Conservation (phyloP, 2,888 invertebrate species). For the Drosophila pseudotakahashii region DNA sequence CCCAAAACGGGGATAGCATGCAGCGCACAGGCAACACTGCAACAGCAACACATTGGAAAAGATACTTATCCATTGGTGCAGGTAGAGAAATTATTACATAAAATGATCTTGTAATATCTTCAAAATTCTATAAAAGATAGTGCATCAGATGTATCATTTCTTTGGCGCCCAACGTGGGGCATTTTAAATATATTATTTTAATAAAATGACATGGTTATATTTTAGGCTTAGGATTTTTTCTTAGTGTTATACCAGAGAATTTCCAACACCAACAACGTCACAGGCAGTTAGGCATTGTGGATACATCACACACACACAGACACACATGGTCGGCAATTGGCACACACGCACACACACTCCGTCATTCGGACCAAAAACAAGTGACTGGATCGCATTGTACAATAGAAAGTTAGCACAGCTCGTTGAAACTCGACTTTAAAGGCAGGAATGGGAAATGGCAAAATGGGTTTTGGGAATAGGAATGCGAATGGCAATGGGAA, state of each 20-base stretch:
- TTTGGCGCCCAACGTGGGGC: background rate
- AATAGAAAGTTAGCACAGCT: slow-evolving; percentile 62
- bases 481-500: slow-evolving; percentile 26
- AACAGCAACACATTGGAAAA: slow-evolving; percentile 17
- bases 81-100: background rate
- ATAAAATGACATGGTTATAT: too few relatives aligned
- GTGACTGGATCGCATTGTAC: slow-evolving; percentile 61
- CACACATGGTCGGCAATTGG: slow-evolving; percentile 26
- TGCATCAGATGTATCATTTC: too few relatives aligned
- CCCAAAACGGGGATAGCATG: slow-evolving; percentile 40
- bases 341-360: slow-evolving; percentile 30
- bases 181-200: too few relatives aligned
- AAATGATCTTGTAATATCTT: background rate
- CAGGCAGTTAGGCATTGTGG: slow-evolving; percentile 43
- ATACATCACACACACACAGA: slow-evolving; percentile 20
- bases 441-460: slow-evolving; percentile 36
- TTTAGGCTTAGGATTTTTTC: background rate
- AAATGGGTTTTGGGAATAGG: slow-evolving; percentile 24
- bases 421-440: slow-evolving; percentile 43
- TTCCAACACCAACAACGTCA: slow-evolving; percentile 32
- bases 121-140: too few relatives aligned
- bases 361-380: slow-evolving; percentile 37
- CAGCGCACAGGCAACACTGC: slow-evolving; percentile 24
- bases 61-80: slow-evolving; percentile 14
- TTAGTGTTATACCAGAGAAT: slow-evolving; percentile 13